Evolutionary conservation across 2,888 invertebrate species (phyloP).

Genomic region (Trachelus tabidus): DNA sequence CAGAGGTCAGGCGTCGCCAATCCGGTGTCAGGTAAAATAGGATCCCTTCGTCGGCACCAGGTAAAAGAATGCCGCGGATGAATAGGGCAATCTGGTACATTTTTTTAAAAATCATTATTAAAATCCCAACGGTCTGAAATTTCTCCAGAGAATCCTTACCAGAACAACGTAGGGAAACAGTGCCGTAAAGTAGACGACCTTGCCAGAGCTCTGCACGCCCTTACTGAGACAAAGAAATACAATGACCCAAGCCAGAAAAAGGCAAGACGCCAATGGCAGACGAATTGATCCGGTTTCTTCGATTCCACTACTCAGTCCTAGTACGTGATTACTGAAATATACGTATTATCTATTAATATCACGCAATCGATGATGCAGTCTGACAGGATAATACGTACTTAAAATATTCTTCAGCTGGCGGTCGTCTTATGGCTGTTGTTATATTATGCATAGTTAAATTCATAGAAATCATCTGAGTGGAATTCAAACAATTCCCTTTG

Average conservation of each 20-base stretch:
- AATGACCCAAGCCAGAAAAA: constrained; percentile 82
- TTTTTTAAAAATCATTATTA: not conserved
- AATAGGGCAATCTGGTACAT: constrained; percentile 68
- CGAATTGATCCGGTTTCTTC: constrained; percentile 77
- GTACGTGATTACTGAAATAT: constrained; percentile 69
- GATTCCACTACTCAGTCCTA: constrained; percentile 79
- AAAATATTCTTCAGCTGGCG: constrained; percentile 81
- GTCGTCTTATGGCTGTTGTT: constrained; percentile 70
- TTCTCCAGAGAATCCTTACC: constrained; percentile 66
- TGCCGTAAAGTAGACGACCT: constrained; percentile 83
- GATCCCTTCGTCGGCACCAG: constrained; percentile 83
- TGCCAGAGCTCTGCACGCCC: constrained; percentile 84
- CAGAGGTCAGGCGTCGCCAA: constrained; percentile 78
- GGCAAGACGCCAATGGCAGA: constrained; percentile 78
- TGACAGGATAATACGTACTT: constrained; percentile 65
- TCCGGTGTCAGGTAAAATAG: constrained; percentile 84
- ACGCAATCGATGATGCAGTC: not conserved
- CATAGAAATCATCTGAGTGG: constrained; percentile 68
- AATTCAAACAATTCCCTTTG: constrained; percentile 72
- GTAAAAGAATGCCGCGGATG: constrained; percentile 81
- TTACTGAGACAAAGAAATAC: constrained; percentile 83
- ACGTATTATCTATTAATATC: not conserved
- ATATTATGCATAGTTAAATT: constrained; percentile 66
- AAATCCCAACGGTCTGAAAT: not conserved
- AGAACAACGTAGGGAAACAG: constrained; percentile 81